Evolutionary conservation across 2,797 vertebrate species (phyloP).

Genomic region (Gephyroberyx darwinii): DNA sequence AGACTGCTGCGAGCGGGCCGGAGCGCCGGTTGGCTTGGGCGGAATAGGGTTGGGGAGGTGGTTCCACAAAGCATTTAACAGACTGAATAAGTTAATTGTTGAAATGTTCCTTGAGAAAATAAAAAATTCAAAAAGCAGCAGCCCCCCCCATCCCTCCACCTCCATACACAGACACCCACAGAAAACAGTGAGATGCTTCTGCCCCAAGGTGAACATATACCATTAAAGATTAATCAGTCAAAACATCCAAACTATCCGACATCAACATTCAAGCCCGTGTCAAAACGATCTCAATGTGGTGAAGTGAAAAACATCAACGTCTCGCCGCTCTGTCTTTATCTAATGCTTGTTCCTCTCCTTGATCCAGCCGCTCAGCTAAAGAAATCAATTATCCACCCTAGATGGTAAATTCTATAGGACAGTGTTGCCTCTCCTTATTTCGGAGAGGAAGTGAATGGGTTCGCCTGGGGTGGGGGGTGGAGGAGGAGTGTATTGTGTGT

Average conservation of each 20-base stretch:
- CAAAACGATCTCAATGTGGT: slow-evolving; percentile 1
- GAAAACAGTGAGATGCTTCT: neutral
- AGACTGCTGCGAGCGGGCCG: neutral
- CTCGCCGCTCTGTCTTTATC: neutral
- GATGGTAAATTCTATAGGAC: slow-evolving; percentile 66
- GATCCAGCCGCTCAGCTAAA: slow-evolving; percentile 18
- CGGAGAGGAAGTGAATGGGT: slow-evolving; percentile 42
- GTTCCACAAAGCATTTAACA: neutral
- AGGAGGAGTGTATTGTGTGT: slow-evolving; percentile 37
- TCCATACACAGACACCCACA: neutral
- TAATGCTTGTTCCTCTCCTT: neutral
- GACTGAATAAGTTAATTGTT: too few relatives aligned
- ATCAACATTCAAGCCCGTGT: neutral
- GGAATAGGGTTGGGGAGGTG: neutral
- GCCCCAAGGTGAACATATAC: neutral
- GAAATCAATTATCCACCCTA: slow-evolving; percentile 71
- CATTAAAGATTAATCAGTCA: neutral
- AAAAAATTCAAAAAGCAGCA: too few relatives aligned
- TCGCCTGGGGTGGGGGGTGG: slow-evolving; percentile 6
- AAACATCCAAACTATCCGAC: neutral
- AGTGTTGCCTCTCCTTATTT: slow-evolving; percentile 28
- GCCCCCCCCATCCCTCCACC: too few relatives aligned
- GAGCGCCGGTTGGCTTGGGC: neutral
- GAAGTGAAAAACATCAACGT: neutral
- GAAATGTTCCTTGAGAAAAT: too few relatives aligned